Evolutionary conservation across 2,113 vertebrate genomes (phyloP), one percentile per base, ranked within the genome.

Genomic region (Chlorocebus sabaeus): DNA sequence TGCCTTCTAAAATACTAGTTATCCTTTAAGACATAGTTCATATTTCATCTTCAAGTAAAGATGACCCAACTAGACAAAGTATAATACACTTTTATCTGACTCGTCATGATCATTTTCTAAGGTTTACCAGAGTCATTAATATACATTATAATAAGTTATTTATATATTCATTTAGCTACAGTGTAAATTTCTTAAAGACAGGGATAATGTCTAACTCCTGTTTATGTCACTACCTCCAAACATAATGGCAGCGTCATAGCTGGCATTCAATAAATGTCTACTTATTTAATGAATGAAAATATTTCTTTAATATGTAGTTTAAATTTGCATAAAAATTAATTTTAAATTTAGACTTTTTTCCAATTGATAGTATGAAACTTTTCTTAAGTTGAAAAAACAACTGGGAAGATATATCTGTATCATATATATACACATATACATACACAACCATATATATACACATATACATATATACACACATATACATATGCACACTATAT

Each of bases 261-360:
- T 89, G 78, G 43, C 43, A 57, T 78, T 96, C 22, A 78, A 45
- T 81, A 94, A 72, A 76, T 30, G 4, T 75, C 59, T 91, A 17
- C 67, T 91, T 52, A 78, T 52, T 64, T 80, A 92, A 45, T 80
- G 17, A 67, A 83, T 79, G 43, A 13, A 92, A 92, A 40, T 43
- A 59, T 40, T 84, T 50, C 16, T 84, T 84, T 61, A 75, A 75
- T 84, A 5, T 81, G 18, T 45, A 59, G 9, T 67, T 75, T 73
- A 82, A 57, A 64, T 50, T 68, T 90, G 10, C 48, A 43, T 87
- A 82, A 79, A 91, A 87, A 35, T 86, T 86, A 43, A 76, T 48
- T 90, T 90, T 87, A 68, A 90, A 52, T 70, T 95, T 20, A 93
- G 30, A 73, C 38, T 73, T 72, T 93, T 80, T 57, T 82, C 48